phyloP scores from a whole-genome alignment of 2,113 vertebrate species.

The Myrmophylax atrothorax region DNA sequence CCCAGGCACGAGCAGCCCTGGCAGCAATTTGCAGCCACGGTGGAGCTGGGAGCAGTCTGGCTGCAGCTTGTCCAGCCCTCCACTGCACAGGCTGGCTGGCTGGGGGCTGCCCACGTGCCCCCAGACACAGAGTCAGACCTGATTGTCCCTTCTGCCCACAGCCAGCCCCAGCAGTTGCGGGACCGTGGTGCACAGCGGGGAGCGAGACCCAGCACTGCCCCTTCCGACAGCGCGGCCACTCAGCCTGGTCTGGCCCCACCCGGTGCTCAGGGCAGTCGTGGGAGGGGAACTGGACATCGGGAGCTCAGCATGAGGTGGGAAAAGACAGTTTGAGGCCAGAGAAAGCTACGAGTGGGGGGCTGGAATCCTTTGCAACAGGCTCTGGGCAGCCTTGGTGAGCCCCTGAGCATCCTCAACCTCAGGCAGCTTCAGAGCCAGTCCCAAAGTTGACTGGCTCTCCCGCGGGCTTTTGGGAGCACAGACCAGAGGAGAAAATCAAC shows the following conservation, averaged over 20 bases:
- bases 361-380: conserved; percentile 24
- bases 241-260: background rate
- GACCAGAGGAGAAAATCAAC: conserved; percentile 59
- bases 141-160: background rate
- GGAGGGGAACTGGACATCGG: background rate
- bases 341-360: background rate
- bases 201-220: background rate
- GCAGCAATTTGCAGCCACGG: background rate
- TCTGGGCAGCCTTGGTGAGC: conserved; percentile 4
- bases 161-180: background rate
- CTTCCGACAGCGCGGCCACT: rapidly evolving
- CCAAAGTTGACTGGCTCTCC: conserved; percentile 25
- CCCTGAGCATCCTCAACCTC: conserved; percentile 2
- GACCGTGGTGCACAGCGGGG: background rate
- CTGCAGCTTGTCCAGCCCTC: background rate
- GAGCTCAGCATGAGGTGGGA: background rate
- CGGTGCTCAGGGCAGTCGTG: background rate
- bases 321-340: conserved; percentile 30
- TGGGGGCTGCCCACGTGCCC: background rate
- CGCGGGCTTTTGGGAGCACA: conserved; percentile 6
- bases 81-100: background rate
- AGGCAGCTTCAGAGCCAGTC: conserved; percentile 60
- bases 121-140: background rate
- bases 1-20: background rate
- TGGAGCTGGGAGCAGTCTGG: background rate